Evolutionary conservation across 2,888 invertebrate species (phyloP).

Genomic region (Euphydryas editha): DNA sequence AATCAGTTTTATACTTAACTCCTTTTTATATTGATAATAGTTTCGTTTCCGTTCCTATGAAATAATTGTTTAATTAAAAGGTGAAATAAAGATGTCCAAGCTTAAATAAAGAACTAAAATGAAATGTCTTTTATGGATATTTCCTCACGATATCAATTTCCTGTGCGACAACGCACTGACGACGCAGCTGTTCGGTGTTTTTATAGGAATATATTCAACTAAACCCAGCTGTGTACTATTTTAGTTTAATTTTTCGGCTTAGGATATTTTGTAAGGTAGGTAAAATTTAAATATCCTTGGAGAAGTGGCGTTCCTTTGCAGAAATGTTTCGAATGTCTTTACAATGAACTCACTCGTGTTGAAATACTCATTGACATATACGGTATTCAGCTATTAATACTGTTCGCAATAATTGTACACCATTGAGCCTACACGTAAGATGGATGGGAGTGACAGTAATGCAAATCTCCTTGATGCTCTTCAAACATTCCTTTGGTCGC

Average conservation of each 20-base stretch:
- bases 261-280: conserved; percentile 21
- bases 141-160: conserved; percentile 26
- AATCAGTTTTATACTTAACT: not conserved
- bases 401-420: conserved; percentile 44
- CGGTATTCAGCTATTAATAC: conserved; percentile 49
- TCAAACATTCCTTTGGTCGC: conserved; percentile 54
- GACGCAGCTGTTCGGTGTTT: conserved; percentile 34
- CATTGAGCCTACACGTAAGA: conserved; percentile 56
- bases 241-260: conserved; percentile 17
- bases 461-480: conserved; percentile 63
- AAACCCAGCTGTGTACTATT: conserved; percentile 36
- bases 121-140: conserved; percentile 10
- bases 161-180: conserved; percentile 17
- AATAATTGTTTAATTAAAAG: not conserved
- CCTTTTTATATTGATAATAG: not conserved
- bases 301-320: not conserved
- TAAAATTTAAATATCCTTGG: conserved; percentile 8
- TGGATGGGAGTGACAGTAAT: conserved; percentile 64
- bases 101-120: conserved; percentile 6
- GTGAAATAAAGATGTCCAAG: not conserved
- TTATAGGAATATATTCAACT: conserved; percentile 13
- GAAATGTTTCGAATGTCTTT: not conserved
- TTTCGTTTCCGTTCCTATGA: not conserved
- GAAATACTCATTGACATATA: conserved; percentile 38
- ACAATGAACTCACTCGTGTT: conserved; percentile 27